phyloP scores from a whole-genome alignment of 2,113 vertebrate genomes.

The Channa maculata region DNA sequence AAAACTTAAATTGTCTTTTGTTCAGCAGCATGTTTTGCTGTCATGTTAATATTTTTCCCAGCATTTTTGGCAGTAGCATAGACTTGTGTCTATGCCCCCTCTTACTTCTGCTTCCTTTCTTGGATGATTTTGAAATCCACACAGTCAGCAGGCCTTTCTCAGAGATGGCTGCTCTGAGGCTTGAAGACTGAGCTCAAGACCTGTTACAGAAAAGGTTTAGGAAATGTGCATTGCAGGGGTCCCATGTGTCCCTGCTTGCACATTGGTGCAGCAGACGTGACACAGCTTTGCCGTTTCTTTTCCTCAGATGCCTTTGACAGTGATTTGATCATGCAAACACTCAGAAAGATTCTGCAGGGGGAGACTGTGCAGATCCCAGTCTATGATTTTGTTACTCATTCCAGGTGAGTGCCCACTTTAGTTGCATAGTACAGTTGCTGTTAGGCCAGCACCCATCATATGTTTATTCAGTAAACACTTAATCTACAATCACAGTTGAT shows the following conservation, averaged over 20 bases:
- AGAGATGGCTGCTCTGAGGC: slow-evolving; percentile 61
- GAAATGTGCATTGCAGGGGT: slow-evolving; percentile 15
- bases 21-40: not conserved
- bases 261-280: not conserved
- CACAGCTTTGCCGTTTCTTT: slow-evolving; percentile 1
- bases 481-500: not conserved
- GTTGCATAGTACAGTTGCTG: not conserved
- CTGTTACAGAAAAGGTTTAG: slow-evolving; percentile 48
- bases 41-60: not conserved
- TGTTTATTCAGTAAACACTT: not conserved
- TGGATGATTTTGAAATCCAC: slow-evolving; percentile 50
- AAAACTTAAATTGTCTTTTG: not conserved
- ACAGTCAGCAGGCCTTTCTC: slow-evolving; percentile 63
- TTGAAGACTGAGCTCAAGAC: slow-evolving; percentile 53
- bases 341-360: slow-evolving; percentile 90
- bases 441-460: not conserved
- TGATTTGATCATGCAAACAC: slow-evolving; percentile 92
- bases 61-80: slow-evolving; percentile 20
- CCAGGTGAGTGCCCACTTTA: slow-evolving; percentile 85
- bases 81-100: slow-evolving; percentile 23
- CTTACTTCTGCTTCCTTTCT: slow-evolving; percentile 47
- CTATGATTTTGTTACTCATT: slow-evolving; percentile 97
- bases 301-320: slow-evolving; percentile 96
- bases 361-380: slow-evolving; percentile 95
- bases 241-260: slow-evolving; percentile 20